Evolutionary conservation across 2,797 vertebrate genomes (phyloP), one percentile per base, ranked within the genome.

Genomic region (Trachops cirrhosus): DNA sequence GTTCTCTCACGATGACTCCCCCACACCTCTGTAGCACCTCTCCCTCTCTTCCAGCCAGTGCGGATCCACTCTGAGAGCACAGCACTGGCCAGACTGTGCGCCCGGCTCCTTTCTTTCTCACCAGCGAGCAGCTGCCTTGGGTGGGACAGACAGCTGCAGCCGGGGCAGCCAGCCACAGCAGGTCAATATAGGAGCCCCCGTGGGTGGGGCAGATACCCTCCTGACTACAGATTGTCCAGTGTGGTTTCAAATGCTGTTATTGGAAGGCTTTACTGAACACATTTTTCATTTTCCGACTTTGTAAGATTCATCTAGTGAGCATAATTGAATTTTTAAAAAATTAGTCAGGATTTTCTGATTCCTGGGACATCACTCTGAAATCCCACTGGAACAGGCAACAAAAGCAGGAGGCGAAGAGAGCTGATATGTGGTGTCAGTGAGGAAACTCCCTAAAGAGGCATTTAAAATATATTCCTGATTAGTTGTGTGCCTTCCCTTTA

Each of bases 391-490:
- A 83, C 90, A 75, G 19, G 48, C 73, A 50, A 48, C 26, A 34
- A 22, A 64, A 86, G 82, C 26, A 37, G 67, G 71, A 93, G 62
- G 68, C 34, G 32, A 48, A n/a, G 74, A 73, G 50, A 64, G 46
- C 80, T 79, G 15, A 59, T 74, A 22, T 75, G 78, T 85, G 59
- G 78, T 34, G 67, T 85, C 79, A 74, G n/a, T 21, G 54, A 96
- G 97, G 97, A 97, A 97, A 97, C 82, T 97, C 97, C 95, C 96
- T 93, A 64, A 79, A 84, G 48, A 52, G 79, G 87, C 88, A 88
- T 74, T 19, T 59, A 73, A 87, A 90, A 48, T 62, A 32, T 91
- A 93, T 94, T 96, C 84, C 75, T 82, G 16, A 37, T 86, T 82
- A 46, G 50, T 84, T 75, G 32, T 91, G 85, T 90, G 91, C 87